phyloP scores from a whole-genome alignment of 2,113 vertebrate genomes.

The human region DNA sequence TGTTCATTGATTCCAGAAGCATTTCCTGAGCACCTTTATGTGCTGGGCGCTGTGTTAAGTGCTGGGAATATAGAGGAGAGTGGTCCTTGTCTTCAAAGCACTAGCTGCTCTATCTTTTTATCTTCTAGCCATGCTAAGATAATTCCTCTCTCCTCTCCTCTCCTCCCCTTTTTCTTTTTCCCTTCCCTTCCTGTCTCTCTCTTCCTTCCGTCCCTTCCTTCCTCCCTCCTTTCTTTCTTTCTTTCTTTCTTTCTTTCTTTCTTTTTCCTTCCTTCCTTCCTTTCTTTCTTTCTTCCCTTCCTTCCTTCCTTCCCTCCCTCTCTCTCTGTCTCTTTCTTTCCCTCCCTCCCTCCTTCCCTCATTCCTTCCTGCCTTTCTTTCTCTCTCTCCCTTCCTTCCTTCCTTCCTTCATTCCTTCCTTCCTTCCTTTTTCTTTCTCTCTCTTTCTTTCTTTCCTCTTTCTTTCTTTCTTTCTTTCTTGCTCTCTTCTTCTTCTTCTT shows the following conservation, averaged over 20 bases:
- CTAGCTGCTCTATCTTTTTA: background rate
- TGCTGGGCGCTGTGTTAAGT: background rate
- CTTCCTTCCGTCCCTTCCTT: accelerated
- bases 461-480: no score
- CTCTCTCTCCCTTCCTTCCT: accelerated
- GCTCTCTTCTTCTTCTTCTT: no score
- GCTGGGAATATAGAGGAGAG: background rate
- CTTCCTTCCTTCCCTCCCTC: accelerated
- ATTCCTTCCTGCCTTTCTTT: accelerated
- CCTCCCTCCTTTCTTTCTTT: accelerated
- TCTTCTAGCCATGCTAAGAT: background rate
- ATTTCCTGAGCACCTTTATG: background rate
- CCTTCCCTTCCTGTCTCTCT: no score
- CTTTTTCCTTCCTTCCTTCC: accelerated
- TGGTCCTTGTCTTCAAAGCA: background rate
- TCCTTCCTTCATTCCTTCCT: no score
- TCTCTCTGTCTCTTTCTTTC: accelerated
- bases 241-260: accelerated
- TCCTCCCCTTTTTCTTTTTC: no score
- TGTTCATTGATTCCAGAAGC: background rate
- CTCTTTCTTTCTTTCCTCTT: no score
- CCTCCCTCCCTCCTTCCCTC: no score
- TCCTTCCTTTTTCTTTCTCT: no score
- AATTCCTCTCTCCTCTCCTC: no score
- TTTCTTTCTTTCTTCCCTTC: accelerated